Conservation (phyloP, 64 coral and sea anemone species). For the Cladopsammia gracilis region DNA sequence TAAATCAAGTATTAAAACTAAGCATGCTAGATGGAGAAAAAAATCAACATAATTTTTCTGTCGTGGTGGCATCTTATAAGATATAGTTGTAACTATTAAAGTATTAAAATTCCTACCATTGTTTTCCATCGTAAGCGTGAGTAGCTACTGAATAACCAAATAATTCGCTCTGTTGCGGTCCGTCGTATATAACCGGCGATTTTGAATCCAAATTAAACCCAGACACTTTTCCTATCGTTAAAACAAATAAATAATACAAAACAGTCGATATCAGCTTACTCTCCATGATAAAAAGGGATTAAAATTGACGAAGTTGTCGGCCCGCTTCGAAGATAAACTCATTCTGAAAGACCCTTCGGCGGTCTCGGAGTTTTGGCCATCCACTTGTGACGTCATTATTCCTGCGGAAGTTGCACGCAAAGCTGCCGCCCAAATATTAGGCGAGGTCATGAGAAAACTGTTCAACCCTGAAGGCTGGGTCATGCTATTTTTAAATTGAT, state of each 20-base stretch:
- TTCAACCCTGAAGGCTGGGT: too few relatives aligned
- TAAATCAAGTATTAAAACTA: too few relatives aligned
- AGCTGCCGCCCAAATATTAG: background rate
- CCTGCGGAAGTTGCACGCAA: background rate
- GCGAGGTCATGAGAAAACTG: too few relatives aligned
- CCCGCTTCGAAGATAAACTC: background rate
- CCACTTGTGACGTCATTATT: background rate
- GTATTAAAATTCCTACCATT: background rate
- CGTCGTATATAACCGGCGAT: conserved; percentile 4
- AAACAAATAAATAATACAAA: background rate
- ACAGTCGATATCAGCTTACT: background rate
- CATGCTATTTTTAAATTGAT: too few relatives aligned
- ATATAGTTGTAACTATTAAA: background rate
- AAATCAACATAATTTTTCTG: background rate
- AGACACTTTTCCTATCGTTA: background rate
- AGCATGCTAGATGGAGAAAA: background rate
- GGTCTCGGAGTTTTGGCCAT: background rate
- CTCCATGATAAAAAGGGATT: background rate
- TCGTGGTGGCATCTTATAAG: background rate
- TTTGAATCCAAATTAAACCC: background rate
- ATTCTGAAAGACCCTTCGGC: background rate
- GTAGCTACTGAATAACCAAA: conserved; percentile 16
- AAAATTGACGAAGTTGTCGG: too few relatives aligned
- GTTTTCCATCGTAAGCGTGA: conserved; percentile 3
- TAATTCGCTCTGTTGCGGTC: background rate